Evolutionary conservation across 2,113 vertebrate genomes (phyloP), one percentile per base, ranked within the genome.

Genomic region (Colossoma macropomum): DNA sequence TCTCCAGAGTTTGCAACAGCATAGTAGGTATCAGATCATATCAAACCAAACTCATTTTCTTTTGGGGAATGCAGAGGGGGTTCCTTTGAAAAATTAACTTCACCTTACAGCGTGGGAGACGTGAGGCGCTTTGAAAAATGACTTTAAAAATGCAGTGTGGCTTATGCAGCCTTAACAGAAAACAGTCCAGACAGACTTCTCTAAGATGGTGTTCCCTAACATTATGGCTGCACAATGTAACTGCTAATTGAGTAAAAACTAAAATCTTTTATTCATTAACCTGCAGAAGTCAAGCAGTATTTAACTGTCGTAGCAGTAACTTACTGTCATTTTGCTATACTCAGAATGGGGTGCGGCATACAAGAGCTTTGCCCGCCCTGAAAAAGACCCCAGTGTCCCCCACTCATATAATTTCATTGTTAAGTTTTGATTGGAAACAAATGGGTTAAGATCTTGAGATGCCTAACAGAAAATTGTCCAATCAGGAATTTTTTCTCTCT

Each of bases 11-110:
- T 19, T 30, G 27, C 17, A 66, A 78, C 13, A 34, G 63, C 63
- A n/a, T 66, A 50, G 60, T 65, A 77, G 30, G 28, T 45, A 78
- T 34, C 27, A 68, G 19, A 62, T 62, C 59, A 62, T 62, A 62
- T 62, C 59, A 62, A 62, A 79, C 63, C 25, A 25, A 69, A 52
- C 63, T 79, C 63, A 79, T 69, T 79, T 38, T 68, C 45, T 54
- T 34, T 69, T 48, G 52, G 12, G 28, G 28, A 54, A 79, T 79
- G 30, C 28, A 69, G 7, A 30, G 62, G 28, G 63, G 65, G 52
- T 62, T 68, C 59, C n/a, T 70, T 69, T 85, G 4, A 80, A 71
- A 71, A 60, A 65, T 65, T 5, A 54, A 65, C 34, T 63, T 60
- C 23, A 54, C 23, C 34, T 62, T 80, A 60, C 73, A 73, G 32